Conservation (phyloP, 2,888 invertebrate species). For the Marronus borbonicus region DNA sequence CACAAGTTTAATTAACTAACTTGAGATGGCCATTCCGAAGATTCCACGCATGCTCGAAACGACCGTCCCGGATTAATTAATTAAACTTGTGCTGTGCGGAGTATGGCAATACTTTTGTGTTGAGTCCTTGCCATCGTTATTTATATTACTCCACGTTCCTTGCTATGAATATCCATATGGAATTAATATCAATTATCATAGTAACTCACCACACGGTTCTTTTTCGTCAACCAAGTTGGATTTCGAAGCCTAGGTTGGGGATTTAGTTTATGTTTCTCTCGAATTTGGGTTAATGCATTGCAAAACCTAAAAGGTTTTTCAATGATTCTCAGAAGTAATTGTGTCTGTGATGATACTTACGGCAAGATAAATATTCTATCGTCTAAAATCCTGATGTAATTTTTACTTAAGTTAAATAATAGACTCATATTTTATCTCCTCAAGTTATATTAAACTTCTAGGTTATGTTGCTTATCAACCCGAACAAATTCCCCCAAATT, state of each 20-base stretch:
- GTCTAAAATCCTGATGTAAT: conserved; percentile 28
- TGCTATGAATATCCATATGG: too few relatives aligned
- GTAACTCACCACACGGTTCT: conserved; percentile 77
- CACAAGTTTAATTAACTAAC: too few relatives aligned
- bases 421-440: conserved; percentile 5
- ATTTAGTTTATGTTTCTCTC: conserved; percentile 67
- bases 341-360: conserved; percentile 16
- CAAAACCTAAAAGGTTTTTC: conserved; percentile 52
- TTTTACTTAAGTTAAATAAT: conserved; percentile 32
- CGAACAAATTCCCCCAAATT: too few relatives aligned
- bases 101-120: too few relatives aligned
- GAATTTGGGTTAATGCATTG: conserved; percentile 57
- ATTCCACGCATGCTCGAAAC: too few relatives aligned
- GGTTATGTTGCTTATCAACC: neutral
- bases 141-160: too few relatives aligned
- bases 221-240: conserved; percentile 82
- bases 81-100: too few relatives aligned
- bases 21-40: too few relatives aligned
- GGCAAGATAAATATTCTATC: conserved; percentile 40
- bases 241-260: conserved; percentile 76
- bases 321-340: neutral
- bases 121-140: too few relatives aligned
- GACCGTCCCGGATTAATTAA: too few relatives aligned
- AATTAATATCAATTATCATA: neutral
- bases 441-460: neutral